Evolutionary conservation across 2,888 invertebrate species (phyloP), one percentile per base, ranked within the genome.

Genomic region (Acronicta aceris): DNA sequence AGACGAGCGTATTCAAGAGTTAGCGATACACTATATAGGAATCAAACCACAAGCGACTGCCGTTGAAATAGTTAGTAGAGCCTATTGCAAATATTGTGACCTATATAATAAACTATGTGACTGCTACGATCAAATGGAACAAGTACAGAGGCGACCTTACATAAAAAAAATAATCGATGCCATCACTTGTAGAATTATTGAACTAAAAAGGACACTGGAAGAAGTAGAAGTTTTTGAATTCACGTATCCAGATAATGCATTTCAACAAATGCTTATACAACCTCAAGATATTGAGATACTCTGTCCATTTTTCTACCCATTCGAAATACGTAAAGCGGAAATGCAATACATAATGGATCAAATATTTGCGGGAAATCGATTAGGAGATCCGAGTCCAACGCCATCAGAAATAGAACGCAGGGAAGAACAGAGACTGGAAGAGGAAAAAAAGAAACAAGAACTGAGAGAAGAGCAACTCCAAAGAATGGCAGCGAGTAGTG

Each of bases 211-310:
- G 36, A 94, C 95, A 46, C 81, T 96, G 16, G 95, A 95, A 75
- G 92, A 95, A 65, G 89, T 96, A 10, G 95, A 96, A 82, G 88
- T 91, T 7, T 95, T 95, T 8, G 96, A 96, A 81, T 96, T 93
- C 78, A 97, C 97, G 52, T 97, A 97, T 88, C 95, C 97, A 50
- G 97, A 98, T 81, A 96, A 97, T 76, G 95, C 96, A 30, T 84
- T 97, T 51, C 95, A 96, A 53, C 96, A 96, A 87, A 86, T 97
- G 83, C 96, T 97, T 65, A 93, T 97, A 71, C 95, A 96, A 17
- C 97, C 97, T 0, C 91, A 95, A 41, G 95, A 96, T 64, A 85
- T 96, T n/a, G 95, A 96, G 83, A 92, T 96, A 56, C 77, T 95
- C n/a, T 95, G 96, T 64, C 96, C 96, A 0, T 94, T 93, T 62